Base-by-base conservation (phyloP, 2,797 vertebrate genomes). In the Argyrosomus regius region DNA sequence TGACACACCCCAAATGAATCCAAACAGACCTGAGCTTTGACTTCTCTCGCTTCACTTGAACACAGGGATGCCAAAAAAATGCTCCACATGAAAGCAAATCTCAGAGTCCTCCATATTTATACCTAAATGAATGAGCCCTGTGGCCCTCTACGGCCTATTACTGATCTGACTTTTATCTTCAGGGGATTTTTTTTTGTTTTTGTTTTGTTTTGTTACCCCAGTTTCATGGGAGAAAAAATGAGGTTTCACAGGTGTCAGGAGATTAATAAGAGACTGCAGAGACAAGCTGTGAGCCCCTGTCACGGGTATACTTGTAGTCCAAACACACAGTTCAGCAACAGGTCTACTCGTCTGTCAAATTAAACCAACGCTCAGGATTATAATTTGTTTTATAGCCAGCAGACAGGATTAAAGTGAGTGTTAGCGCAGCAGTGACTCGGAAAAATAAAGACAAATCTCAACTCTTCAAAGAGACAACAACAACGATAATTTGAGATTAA, bases 301-400 rank as follows among this genome's bases (percentile, higher is more conserved):
- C 43, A 50, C 26, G 4, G 52, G 18, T 66, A 26, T 3, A 49
- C n/a, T 70, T 28, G 68, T 49, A 49, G 68, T 31, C 35, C 58
- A 20, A 60, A 65, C 61, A 72, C 59, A n/a, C 43, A 60, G 45
- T 50, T 46, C 53, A 67, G 80, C 83, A 86, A 87, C 88, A 90
- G 83, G 86, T 91, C 69, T 2, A 3, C 24, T n/a, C 22, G 24
- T 60, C 63, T 67, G 78, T 72, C 77, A 80, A 10, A 72, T 18
- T 45, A 28, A 46, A 72, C 43, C 28, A 26, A 6, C 9, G 48
- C 57, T 24, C 4, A 22, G 20, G 26, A 49, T 61, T n/a, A 9
- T 13, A 16, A 56, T 46, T 22, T 22, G 53, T 20, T 3, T n/a
- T 5, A 13, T 9, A 24, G 12, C 65, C 49, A 16, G 28, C 56